These are phyloP conservation scores for Lipophrys pholis DNA, from an alignment of 2,113 vertebrate genomes.

Conservation along the genomic window DNA sequence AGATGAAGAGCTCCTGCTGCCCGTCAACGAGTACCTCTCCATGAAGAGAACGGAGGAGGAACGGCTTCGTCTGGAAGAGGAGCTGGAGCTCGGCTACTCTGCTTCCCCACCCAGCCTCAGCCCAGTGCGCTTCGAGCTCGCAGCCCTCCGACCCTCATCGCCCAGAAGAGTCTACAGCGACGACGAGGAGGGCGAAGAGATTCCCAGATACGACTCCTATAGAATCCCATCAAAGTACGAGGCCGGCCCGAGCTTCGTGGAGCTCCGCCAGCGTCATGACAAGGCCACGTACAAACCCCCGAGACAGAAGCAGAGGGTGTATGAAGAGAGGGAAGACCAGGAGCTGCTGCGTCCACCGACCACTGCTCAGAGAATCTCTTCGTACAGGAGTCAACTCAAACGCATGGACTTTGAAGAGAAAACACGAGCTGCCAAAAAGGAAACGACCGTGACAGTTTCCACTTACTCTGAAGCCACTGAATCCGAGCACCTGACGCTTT, in stretches of 20 bases:
- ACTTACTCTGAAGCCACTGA: constrained; percentile 83
- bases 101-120: constrained; percentile 94
- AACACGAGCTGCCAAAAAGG: constrained; percentile 83
- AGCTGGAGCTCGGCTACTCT: constrained; percentile 93
- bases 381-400: constrained; percentile 91
- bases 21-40: constrained; percentile 93
- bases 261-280: constrained; percentile 91
- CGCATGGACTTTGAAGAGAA: constrained; percentile 92
- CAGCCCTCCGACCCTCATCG: constrained; percentile 89
- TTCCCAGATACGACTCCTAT: constrained; percentile 88
- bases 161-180: constrained; percentile 82
- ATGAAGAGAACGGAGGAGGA: constrained; percentile 97
- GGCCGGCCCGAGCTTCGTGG: constrained; percentile 88
- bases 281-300: constrained; percentile 87
- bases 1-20: constrained; percentile 95
- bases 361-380: constrained; percentile 85
- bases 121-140: constrained; percentile 93
- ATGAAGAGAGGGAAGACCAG: constrained; percentile 93
- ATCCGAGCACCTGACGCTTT: constrained; percentile 81
- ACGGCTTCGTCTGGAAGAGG: constrained; percentile 93
- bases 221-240: constrained; percentile 92
- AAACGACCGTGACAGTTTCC: constrained; percentile 83
- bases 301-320: constrained; percentile 89
- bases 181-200: constrained; percentile 82
- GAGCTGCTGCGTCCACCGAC: constrained; percentile 92